Evolutionary conservation across 2,797 vertebrate species (phyloP).

Genomic region (Ptychadena robeensis): DNA sequence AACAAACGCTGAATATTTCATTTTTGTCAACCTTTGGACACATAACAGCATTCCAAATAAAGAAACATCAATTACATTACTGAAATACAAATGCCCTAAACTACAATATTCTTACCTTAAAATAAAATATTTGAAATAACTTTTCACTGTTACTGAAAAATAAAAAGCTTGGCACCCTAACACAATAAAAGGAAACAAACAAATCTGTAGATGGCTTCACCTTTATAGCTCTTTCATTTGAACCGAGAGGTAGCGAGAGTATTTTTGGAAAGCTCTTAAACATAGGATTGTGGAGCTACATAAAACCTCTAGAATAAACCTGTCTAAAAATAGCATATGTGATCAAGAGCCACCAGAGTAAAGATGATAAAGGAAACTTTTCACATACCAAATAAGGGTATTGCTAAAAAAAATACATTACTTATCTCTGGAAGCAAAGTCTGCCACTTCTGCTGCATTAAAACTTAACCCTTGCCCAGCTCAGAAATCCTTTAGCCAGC

Average conservation of each 20-base stretch:
- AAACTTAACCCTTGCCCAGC: slow-evolving; percentile 58
- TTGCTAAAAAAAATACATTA: slow-evolving; percentile 40
- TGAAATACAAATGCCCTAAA: too few species aligned
- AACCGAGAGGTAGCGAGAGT: slow-evolving; percentile 17
- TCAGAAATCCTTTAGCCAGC: slow-evolving; percentile 54
- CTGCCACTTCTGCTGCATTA: slow-evolving; percentile 45
- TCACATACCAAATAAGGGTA: slow-evolving; percentile 51
- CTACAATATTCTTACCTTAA: too few species aligned
- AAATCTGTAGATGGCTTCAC: neutral
- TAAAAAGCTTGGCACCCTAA: neutral
- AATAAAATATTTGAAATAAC: neutral
- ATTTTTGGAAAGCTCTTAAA: slow-evolving; percentile 45
- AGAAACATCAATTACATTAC: too few species aligned
- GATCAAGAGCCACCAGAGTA: slow-evolving; percentile 39
- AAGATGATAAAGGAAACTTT: slow-evolving; percentile 47
- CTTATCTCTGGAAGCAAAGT: slow-evolving; percentile 57
- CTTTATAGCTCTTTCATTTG: neutral
- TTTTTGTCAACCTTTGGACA: too few species aligned
- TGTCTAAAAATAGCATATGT: slow-evolving; percentile 42
- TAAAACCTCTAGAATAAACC: slow-evolving; percentile 40
- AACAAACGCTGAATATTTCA: too few species aligned
- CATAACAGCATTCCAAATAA: too few species aligned
- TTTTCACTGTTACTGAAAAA: neutral
- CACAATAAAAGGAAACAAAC: neutral
- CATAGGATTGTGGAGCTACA: slow-evolving; percentile 4